phyloP scores from a whole-genome alignment of 2,797 vertebrate species.

The Hippopotamyrus pictus region DNA sequence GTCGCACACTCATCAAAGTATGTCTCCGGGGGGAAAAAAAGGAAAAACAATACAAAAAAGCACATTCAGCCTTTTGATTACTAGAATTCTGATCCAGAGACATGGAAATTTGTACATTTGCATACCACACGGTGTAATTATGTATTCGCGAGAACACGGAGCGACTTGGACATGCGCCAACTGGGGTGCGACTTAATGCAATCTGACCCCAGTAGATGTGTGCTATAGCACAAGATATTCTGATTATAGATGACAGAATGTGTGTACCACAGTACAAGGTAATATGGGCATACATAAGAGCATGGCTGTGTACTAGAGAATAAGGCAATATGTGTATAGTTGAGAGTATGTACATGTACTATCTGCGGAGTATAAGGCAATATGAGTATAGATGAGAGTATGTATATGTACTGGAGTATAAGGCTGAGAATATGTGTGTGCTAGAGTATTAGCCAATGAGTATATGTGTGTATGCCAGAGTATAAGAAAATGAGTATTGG shows the following conservation, averaged over 20 bases:
- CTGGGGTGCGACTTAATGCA: slow-evolving; percentile 14
- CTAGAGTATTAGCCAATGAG: not conserved
- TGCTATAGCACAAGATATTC: slow-evolving; percentile 1
- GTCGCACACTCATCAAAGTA: slow-evolving; percentile 1
- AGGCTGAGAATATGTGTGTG: not conserved
- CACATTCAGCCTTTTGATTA: not conserved
- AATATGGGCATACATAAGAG: not conserved
- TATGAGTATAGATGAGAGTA: not conserved
- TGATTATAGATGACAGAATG: not conserved
- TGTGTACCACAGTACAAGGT: not conserved
- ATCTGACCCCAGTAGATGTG: not conserved
- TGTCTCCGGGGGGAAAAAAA: not conserved
- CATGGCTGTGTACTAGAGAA: not conserved
- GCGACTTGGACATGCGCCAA: not conserved
- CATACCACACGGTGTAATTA: slow-evolving; percentile 16
- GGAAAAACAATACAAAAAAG: not conserved
- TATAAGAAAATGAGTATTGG: not conserved
- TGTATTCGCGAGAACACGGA: slow-evolving; percentile 3
- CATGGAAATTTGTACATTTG: not conserved
- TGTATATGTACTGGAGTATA: not conserved
- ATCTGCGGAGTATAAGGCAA: not conserved
- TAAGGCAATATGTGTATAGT: not conserved
- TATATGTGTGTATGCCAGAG: not conserved
- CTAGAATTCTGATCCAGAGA: not conserved
- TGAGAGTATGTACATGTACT: not conserved